Evolutionary conservation across 2,797 vertebrate species (phyloP).

Genomic region (Crypturellus tataupa): DNA sequence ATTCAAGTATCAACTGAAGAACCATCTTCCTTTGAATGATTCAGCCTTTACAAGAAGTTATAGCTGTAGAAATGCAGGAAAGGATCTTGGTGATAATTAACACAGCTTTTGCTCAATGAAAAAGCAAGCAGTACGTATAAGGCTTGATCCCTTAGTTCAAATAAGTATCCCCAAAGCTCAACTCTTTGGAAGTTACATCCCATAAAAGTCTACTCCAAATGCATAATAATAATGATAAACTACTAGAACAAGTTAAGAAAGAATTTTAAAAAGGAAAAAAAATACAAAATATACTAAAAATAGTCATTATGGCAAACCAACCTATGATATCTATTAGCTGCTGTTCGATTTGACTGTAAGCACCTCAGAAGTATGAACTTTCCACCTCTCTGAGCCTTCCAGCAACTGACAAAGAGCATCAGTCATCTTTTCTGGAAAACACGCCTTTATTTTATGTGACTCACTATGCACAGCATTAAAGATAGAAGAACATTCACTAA

Average conservation of each 20-base stretch:
- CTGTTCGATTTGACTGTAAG: background rate
- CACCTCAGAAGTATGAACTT: fast-evolving
- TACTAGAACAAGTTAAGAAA: background rate
- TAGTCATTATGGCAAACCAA: background rate
- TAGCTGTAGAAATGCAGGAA: background rate
- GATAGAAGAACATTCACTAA: background rate
- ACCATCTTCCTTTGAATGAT: background rate
- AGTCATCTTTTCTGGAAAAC: background rate
- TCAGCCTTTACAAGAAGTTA: background rate
- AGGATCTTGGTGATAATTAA: background rate
- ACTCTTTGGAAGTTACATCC: fast-evolving
- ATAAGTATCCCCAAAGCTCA: background rate
- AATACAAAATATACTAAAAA: background rate
- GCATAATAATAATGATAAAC: background rate
- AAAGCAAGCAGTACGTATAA: fast-evolving
- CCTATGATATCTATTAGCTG: background rate
- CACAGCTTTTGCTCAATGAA: background rate
- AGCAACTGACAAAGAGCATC: background rate
- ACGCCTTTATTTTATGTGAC: background rate
- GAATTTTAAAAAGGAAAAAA: background rate
- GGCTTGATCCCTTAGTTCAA: background rate
- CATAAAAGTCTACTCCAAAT: fast-evolving
- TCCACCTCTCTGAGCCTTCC: background rate
- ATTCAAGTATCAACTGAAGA: background rate
- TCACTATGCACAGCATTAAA: background rate